A percentile compares a stretch with the other conserved stretches of the same genome.
Conservation (phyloP, 64 coral and sea anemone genomes). For the Acropora yongei region DNA sequence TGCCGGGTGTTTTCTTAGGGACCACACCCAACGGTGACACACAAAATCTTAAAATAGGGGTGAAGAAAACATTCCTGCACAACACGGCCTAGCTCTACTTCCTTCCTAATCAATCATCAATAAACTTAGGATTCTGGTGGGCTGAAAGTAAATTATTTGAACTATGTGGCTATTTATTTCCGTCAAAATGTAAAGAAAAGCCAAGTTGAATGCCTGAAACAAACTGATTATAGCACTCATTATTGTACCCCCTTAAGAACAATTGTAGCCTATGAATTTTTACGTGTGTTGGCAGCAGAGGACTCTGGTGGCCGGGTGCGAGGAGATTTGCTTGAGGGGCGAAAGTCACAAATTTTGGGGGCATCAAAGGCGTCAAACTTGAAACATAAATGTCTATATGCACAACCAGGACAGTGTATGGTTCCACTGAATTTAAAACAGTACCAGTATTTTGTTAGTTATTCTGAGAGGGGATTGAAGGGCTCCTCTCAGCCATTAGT, state of each 20-base stretch:
- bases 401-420: background rate
- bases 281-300: background rate
- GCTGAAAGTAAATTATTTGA: background rate
- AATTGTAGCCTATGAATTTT: background rate
- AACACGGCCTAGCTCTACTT: background rate
- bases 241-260: background rate
- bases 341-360: background rate
- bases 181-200: background rate
- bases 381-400: background rate
- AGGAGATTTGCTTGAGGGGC: background rate
- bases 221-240: background rate
- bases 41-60: background rate
- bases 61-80: background rate
- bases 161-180: background rate
- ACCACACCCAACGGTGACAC: background rate
- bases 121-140: background rate
- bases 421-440: conserved; percentile 1
- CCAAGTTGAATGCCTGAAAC: background rate
- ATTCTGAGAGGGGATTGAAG: too few species aligned
- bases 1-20: background rate
- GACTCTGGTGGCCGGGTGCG: too few species aligned
- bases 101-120: background rate
- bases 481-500: too few species aligned
- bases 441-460: background rate
- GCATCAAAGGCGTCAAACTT: background rate